These are phyloP conservation scores for Dascyllus trimaculatus DNA, from an alignment of 2,113 vertebrate species.

Conservation along the genomic window DNA sequence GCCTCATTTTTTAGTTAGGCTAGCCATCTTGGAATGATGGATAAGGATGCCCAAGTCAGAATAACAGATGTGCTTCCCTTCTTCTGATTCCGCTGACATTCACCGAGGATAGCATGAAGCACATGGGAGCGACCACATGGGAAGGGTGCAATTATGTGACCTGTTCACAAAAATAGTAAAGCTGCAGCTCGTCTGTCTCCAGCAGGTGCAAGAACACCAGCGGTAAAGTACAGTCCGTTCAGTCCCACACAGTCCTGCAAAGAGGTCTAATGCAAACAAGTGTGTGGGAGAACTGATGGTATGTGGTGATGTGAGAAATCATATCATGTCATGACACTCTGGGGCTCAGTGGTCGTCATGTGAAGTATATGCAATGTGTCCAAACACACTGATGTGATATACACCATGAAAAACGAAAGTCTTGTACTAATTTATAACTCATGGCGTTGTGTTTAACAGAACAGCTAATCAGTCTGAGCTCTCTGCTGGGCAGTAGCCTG, in stretches of 20 bases:
- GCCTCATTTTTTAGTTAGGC: too few species aligned
- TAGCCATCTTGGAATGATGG: too few species aligned
- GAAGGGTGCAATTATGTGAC: neutral
- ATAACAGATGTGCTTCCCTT: neutral
- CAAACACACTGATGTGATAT: neutral
- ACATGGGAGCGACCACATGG: neutral
- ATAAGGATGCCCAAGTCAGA: too few species aligned
- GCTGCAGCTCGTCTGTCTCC: conserved; percentile 3
- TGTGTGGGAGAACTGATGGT: conserved; percentile 30
- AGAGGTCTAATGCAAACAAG: conserved; percentile 35
- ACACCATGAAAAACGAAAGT: neutral
- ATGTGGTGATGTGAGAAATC: conserved; percentile 5
- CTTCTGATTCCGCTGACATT: neutral
- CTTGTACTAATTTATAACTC: neutral
- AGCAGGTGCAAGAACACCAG: conserved; percentile 12
- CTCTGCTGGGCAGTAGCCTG: neutral
- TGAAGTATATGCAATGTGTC: neutral
- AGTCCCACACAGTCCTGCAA: conserved; percentile 33
- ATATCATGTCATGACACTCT: conserved; percentile 11
- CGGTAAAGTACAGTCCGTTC: conserved; percentile 9
- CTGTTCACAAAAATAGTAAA: neutral
- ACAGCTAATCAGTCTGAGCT: conserved; percentile 17
- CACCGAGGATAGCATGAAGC: neutral
- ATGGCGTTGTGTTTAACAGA: conserved; percentile 20
- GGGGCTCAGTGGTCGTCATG: neutral